Base-by-base conservation (phyloP, 2,797 vertebrate genomes). In the Xenopus petersii region DNA sequence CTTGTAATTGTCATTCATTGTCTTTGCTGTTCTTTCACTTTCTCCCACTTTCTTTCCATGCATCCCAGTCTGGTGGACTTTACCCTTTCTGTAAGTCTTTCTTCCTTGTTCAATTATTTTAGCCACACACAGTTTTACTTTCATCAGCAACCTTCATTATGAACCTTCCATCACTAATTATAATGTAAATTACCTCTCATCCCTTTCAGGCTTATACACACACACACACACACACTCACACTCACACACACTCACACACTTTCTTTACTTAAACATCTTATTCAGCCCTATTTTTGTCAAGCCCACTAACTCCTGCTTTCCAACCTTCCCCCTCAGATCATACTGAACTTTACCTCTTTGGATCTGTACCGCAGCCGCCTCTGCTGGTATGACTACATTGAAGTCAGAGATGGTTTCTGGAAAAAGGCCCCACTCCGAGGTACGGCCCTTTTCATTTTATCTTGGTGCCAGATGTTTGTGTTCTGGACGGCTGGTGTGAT, bases 371-470 rank as follows among this genome's bases (percentile, higher is more conserved):
- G 97, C 82, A 99, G 97, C 83, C 95, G 97, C 70, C 86, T 98
- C 70, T 99, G 97, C 88, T 99, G 97, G 97, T 99, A 99, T 6
- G 97, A 99, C 88, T 97, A 99, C 7, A 95, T 99, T 84, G 97
- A 99, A 88, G 96, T 99, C 83, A 89, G 97, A 74, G 97, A 99
- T 58, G 97, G 97, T 81, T 98, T 96, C 89, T 98, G 95, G 95
- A 97, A 94, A 87, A 98, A 99, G 83, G 96, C 97, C 0, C 93
- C 94, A 15, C 92, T 98, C 68, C 94, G 97, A 94, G 97, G 97
- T 99, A 88, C 81, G 21, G 42, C 33, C 26, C 15, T 21, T 10
- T 26, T 9, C 55, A 36, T 67, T 26, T 67, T 56, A 8, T 17
- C 16, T 17, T 16, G 17, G n/a, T 42, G 54, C 54, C 54, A 56